Evolutionary conservation across 2,113 vertebrate genomes (phyloP), one percentile per base, ranked within the genome.

Genomic region (Parus major): DNA sequence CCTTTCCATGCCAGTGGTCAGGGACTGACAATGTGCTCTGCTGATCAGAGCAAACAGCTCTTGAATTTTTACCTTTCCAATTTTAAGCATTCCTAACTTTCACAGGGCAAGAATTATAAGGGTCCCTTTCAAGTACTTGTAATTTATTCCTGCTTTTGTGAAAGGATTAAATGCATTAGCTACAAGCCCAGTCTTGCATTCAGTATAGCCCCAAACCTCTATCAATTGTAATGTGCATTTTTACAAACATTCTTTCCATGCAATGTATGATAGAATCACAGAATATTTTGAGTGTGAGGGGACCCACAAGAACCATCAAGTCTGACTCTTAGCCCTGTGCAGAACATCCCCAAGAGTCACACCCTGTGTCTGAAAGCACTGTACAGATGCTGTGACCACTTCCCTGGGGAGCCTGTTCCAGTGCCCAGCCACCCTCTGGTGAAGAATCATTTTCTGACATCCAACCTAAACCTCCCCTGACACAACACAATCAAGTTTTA

Each of bases 41-140:
- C 68, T 44, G 35, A 50, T 94, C 80, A 78, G 59, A 88, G 42
- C 27, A 93, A 92, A 92, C 35, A 47, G 35, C 23, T 88, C 92
- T 64, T 66, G n/a, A 78, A 75, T 92, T 93, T 93, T 90, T 88
- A 61, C 44, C 21, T 86, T 90, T 95, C 84, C 29, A 63, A 28
- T 83, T 70, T 90, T 68, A 95, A 90, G n/a, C 35, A 88, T 91
- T 92, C 76, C 60, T 82, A 50, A 59, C 64, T 92, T 94, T 76
- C 64, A 78, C 39, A 39, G 56, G 52, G 55, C 21, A 8, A 92
- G 39, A 93, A 93, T 92, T 88, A 75, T 47, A 91, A 82, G 13
- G 7, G 8, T 64, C 3, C 17, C 24, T 75, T 94, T 95, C 83
- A 92, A 39, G 69, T 83, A 36, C 25, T 83, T 56, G 39, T 59